Base-by-base conservation (phyloP, 2,113 vertebrate species). In the Dasypus novemcinctus region DNA sequence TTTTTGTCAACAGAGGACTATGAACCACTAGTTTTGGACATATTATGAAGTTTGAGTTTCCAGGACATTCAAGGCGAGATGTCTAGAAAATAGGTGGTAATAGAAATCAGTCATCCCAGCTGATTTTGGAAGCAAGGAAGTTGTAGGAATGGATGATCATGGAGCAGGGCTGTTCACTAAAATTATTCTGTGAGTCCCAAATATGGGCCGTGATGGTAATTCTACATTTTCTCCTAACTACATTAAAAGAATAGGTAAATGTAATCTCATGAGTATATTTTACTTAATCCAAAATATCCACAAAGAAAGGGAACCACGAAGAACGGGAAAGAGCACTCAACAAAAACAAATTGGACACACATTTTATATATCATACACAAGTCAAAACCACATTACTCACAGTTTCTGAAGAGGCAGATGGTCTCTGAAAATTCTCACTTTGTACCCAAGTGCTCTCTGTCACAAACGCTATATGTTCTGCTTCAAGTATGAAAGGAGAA, bases 381-480 rank as follows among this genome's bases (percentile, higher is more conserved):
- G 46, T 31, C 41, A 66, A 72, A 57, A 23, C 9, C 64, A 29
- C 1, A 5, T 59, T 75, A 96, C 98, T 97, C 97, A 99, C 99
- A 75, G 99, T 98, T 96, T 99, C 98, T 11, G 98, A 96, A 4
- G 98, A 46, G 64, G 91, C 94, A 1, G 97, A 66, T 6, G 66
- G 52, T 74, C 96, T 82, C 69, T 94, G 97, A 23, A 96, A 41
- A 83, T 11, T 95, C 79, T 87, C 98, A 59, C 97, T 7, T 41
- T 95, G 98, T 89, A 96, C 98, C 96, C 98, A 97, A 82, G 97
- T 15, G 84, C 99, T 98, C 96, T 99, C 99, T 46, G 99, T 99
- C 96, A 99, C 98, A 98, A 99, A 99, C 23, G 98, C 98, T 41
- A 99, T 98, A 82, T 98, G 98, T 6, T 99, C 99, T 68, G 98